Evolutionary conservation across 2,113 vertebrate genomes (phyloP), one percentile per base, ranked within the genome.

Genomic region (Coryphaenoides rupestris): DNA sequence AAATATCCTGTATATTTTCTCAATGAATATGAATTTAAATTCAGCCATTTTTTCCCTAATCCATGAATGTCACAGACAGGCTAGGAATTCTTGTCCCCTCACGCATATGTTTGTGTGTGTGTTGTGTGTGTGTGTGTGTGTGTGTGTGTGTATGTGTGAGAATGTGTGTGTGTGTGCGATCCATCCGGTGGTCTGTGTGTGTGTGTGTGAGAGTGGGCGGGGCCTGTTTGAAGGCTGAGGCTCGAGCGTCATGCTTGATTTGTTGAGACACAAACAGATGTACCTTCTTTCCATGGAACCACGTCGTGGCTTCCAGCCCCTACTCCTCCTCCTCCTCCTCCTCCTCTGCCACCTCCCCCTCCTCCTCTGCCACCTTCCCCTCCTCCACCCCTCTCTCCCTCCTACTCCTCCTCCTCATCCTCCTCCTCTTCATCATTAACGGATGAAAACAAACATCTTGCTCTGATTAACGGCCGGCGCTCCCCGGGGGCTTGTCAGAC

Each of bases 211-310:
- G n/a, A n/a, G n/a, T n/a, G 2, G 26, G 26, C 68, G 76, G 67
- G 26, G 57, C 9, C 24, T 45, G 28, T n/a, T n/a, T 45, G 28
- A 4, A 15, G 3, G 17, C 17, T 4, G 1, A 7, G 1, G 67
- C 58, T 62, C 83, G 77, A 9, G 28, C 84, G 76, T 81, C 81
- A 77, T 52, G 60, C 71, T 16, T 79, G 83, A 88, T 86, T 81
- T 82, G 75, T 84, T 66, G 67, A 84, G 87, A 88, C 86, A 87
- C 77, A 84, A 85, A 84, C 85, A 87, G 83, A 88, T 89, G 84
- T 80, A 73, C 26, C 28, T 33, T 10, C 26, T 28, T 28, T 28
- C 26, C 28, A 5, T 33, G 28, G 28, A 3, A 33, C 5, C 28
- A 9, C 10, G 28, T 33, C n/a, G n/a, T n/a, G n/a, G n/a, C n/a